Evolutionary conservation across 2,797 vertebrate species (phyloP), one percentile per base, ranked within the genome.

Genomic region (Hafferia zeledoni): DNA sequence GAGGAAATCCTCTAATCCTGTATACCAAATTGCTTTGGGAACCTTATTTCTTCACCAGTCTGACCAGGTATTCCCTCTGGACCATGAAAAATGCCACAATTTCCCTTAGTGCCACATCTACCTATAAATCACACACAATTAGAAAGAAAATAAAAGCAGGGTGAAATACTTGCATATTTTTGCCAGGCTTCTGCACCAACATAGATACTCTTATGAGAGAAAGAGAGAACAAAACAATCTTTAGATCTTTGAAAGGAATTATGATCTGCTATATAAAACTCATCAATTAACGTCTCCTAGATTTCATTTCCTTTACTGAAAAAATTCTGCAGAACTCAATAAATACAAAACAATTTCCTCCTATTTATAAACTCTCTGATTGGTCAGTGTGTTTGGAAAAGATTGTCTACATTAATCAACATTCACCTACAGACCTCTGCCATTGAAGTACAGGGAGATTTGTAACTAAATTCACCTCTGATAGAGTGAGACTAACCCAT

Each of bases 171-270:
- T 94, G 39, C 31, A 57, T 1, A 2, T 46, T 90, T 95, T 94
- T 75, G 64, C 83, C 65, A 86, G 56, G 50, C 27, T 80, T 92
- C 76, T 27, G 14, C 81, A 95, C 46, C 64, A 80, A 31, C 22
- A 79, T 3, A 31, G 13, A 39, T 55, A 37, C 30, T 93, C 55
- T 60, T 90, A 87, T 2, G 7, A 74, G 76, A 93, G 14, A 50
- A 28, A 27, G 18, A 30, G 13, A 4, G 2, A 18, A 8, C 14
- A 71, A 92, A 75, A 60, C 6, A 68, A 33, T n/a, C 31, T 50
- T 57, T 92, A 89, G 88, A 87, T 89, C 75, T 81, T 75, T 91
- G 56, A 96, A 92, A 84, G 52, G 47, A 83, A 67, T 92, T 90
- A 65, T 35, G 10, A 96, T 68, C 87, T 72, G 61, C 64, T 91